Conservation (phyloP, 2,888 invertebrate genomes). For the Galeruca laticollis region DNA sequence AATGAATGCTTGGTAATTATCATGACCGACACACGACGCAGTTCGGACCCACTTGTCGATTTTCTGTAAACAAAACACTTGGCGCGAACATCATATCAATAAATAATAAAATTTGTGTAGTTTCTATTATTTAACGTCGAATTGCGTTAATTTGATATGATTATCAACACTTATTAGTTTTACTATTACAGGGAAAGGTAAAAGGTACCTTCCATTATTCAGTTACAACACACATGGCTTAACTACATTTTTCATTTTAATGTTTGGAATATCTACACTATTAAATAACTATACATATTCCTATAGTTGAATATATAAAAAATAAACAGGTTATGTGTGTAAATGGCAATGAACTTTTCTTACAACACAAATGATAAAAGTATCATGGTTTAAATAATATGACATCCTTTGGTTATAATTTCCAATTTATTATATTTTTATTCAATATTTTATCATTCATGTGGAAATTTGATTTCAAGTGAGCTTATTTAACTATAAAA, state of each 20-base stretch:
- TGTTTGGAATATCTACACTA: not conserved
- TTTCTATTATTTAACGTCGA: constrained; percentile 13
- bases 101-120: constrained; percentile 9
- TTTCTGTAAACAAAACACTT: constrained; percentile 50
- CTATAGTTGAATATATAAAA: no score
- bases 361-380: not conserved
- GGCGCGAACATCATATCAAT: constrained; percentile 48
- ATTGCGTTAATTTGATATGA: not conserved
- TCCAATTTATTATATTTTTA: no score
- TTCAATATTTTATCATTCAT: no score
- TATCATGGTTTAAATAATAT: not conserved
- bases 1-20: constrained; percentile 41
- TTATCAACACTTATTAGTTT: not conserved
- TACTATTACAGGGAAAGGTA: not conserved
- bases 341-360: not conserved
- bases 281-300: not conserved
- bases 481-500: no score
- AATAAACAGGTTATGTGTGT: not conserved
- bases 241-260: not conserved
- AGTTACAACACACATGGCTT: not conserved
- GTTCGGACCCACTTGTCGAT: constrained; percentile 54
- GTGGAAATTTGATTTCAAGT: no score
- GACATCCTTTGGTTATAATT: no score
- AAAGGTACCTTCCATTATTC: not conserved
- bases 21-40: constrained; percentile 47